Percentiles rank a stretch among this genome's conserved stretches.
phyloP scores from a whole-genome alignment of 2,797 vertebrate species.

The Tenualosa thibaudeaui region DNA sequence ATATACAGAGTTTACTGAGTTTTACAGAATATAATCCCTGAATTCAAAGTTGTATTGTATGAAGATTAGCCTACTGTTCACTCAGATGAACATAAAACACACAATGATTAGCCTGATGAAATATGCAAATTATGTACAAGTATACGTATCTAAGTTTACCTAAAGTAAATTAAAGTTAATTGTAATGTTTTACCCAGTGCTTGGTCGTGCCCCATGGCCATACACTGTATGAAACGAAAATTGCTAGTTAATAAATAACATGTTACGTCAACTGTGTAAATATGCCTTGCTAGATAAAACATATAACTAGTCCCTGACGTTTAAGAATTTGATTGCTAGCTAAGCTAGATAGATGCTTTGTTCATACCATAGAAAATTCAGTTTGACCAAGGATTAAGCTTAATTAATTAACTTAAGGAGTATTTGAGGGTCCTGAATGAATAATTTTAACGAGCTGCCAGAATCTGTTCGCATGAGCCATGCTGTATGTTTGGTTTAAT shows the following conservation, averaged over 20 bases:
- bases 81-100: neutral
- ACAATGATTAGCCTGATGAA: neutral
- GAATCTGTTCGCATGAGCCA: neutral
- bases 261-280: neutral
- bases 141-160: neutral
- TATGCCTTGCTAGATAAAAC: neutral
- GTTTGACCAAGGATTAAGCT: no score
- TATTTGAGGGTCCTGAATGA: neutral
- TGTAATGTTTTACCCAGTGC: neutral
- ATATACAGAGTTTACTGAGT: neutral
- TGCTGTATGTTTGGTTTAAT: constrained; percentile 14
- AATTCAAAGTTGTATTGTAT: no score
- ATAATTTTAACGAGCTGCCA: neutral
- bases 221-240: neutral
- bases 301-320: neutral
- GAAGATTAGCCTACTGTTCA: neutral
- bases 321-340: neutral
- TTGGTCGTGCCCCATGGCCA: neutral
- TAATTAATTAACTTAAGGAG: no score
- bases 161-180: neutral
- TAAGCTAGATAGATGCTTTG: no score
- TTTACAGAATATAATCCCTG: neutral
- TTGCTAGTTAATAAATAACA: neutral
- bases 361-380: no score
- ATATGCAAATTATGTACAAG: neutral